A percentile compares a stretch with the other conserved stretches of the same genome.
Evolutionary conservation across 2,113 vertebrate species (phyloP).

Genomic region (Cyanoderma ruficeps): DNA sequence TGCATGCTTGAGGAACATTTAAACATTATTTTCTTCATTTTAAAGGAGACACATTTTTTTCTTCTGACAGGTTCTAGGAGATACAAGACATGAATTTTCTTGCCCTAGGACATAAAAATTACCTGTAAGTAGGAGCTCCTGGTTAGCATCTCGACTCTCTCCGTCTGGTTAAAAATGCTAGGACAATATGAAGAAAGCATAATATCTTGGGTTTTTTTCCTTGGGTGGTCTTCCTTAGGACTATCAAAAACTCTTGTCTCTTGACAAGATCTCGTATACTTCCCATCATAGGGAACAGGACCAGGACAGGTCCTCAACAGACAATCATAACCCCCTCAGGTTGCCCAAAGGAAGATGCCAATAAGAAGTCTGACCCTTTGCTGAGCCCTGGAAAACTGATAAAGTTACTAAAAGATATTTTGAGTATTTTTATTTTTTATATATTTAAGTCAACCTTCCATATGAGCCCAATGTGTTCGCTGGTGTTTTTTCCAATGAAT

Average conservation of each 20-base stretch:
- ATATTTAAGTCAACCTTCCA: neutral
- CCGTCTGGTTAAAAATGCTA: neutral
- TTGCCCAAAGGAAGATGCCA: neutral
- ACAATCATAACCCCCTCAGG: neutral
- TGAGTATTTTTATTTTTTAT: neutral
- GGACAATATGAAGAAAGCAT: neutral
- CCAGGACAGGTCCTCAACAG: neutral
- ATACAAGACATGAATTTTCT: neutral
- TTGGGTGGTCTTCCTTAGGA: neutral
- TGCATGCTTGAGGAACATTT: neutral
- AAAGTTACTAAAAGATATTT: neutral
- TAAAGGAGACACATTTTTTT: neutral
- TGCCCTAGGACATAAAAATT: neutral
- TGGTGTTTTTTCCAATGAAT: neutral
- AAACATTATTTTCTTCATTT: neutral
- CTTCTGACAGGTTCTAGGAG: neutral
- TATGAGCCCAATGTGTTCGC: neutral
- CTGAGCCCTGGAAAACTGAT: rapidly evolving
- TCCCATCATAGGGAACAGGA: neutral
- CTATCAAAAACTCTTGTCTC: neutral
- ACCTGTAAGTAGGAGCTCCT: neutral
- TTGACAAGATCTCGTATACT: neutral
- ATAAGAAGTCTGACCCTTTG: rapidly evolving
- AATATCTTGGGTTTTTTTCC: neutral
- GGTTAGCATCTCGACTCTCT: neutral